Percentiles rank a stretch among this genome's conserved stretches.
These are phyloP conservation scores for Drosophila trichaetosa DNA, from an alignment of 2,888 invertebrate species.

Conservation along the genomic window DNA sequence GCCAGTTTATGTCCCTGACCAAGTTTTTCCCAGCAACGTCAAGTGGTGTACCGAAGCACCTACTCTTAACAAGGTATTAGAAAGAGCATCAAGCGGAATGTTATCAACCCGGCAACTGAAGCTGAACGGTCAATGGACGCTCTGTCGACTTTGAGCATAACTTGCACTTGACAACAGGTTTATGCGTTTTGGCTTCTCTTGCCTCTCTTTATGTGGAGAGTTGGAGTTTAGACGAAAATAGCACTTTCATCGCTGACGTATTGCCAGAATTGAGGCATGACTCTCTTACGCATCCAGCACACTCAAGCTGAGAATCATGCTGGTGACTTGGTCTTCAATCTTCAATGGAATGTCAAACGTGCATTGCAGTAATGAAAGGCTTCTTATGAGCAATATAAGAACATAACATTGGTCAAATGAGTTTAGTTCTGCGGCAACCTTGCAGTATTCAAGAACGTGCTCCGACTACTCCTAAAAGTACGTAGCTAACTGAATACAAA, in stretches of 20 bases:
- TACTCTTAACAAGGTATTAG: conserved; percentile 36
- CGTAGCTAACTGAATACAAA: background rate
- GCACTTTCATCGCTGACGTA: conserved; percentile 60
- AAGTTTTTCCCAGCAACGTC: conserved; percentile 50
- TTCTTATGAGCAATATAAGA: conserved; percentile 85
- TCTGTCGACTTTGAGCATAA: conserved; percentile 58
- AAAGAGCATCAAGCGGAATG: conserved; percentile 36
- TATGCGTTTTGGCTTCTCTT: conserved; percentile 21
- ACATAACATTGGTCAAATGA: conserved; percentile 84
- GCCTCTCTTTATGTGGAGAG: conserved; percentile 12
- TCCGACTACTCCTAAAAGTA: conserved; percentile 22
- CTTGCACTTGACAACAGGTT: conserved; percentile 59
- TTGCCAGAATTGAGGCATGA: conserved; percentile 47
- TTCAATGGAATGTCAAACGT: conserved; percentile 34
- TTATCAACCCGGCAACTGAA: conserved; percentile 72
- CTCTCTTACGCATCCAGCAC: conserved; percentile 46
- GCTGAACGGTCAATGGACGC: conserved; percentile 83
- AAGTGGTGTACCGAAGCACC: conserved; percentile 11
- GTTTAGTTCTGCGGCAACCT: conserved; percentile 85
- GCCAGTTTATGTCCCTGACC: conserved; percentile 66
- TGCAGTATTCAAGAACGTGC: conserved; percentile 85
- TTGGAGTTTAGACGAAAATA: conserved; percentile 24
- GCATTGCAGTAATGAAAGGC: conserved; percentile 78
- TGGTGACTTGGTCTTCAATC: conserved; percentile 13
- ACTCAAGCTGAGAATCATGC: conserved; percentile 14